These are phyloP conservation scores for Anomalospiza imberbis DNA, from an alignment of 2,797 vertebrate genomes.

Conservation along the genomic window DNA sequence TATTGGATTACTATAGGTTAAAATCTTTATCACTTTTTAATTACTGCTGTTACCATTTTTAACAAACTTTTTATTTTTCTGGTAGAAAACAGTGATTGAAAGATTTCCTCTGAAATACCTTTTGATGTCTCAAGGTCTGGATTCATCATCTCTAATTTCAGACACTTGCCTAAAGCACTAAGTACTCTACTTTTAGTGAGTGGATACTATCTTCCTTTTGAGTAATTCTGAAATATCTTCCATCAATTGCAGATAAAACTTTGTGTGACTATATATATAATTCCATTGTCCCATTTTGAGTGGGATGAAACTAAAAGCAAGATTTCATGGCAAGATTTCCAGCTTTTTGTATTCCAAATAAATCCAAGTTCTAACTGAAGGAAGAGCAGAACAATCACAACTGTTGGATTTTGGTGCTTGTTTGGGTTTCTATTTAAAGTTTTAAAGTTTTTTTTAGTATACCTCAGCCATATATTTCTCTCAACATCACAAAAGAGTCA, in stretches of 20 bases:
- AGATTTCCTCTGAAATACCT: neutral
- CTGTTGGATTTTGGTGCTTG: neutral
- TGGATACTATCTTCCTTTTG: neutral
- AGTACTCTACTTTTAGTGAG: neutral
- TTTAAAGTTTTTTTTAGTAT: neutral
- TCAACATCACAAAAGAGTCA: neutral
- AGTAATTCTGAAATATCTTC: neutral
- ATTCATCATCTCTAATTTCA: neutral
- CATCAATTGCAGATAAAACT: neutral
- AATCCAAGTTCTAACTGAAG: neutral
- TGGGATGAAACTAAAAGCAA: neutral
- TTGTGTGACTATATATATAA: neutral
- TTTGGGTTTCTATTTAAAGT: neutral
- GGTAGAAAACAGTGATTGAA: neutral
- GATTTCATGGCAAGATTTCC: neutral
- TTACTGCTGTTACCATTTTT: neutral
- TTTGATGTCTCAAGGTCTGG: neutral
- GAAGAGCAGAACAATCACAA: neutral
- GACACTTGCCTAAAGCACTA: neutral
- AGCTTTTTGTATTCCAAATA: neutral
- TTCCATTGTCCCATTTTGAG: neutral
- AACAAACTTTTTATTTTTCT: neutral
- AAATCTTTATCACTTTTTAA: neutral
- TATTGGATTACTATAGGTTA: neutral
- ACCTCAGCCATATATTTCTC: neutral